Conservation (phyloP, 2,888 invertebrate species). For the Archips crataeganus region DNA sequence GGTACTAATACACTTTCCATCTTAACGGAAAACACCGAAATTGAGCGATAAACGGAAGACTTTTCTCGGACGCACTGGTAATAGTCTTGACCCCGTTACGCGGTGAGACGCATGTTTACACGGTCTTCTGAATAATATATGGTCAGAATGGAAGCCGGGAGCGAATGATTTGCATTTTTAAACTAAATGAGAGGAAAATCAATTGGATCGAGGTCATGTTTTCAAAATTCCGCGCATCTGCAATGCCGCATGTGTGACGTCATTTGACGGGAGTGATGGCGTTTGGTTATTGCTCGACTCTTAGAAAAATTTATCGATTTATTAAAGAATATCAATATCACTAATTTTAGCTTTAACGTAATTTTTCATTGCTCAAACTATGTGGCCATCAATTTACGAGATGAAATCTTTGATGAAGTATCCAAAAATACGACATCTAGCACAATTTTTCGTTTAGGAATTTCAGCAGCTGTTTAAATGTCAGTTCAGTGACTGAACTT, state of each 20-base stretch:
- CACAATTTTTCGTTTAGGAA: not conserved
- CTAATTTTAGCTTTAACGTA: no score
- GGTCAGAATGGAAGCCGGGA: not conserved
- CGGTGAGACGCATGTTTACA: conserved; percentile 7
- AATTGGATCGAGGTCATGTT: conserved; percentile 47
- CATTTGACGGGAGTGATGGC: conserved; percentile 34
- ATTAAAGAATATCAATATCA: no score
- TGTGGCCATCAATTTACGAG: no score
- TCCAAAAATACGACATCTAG: no score
- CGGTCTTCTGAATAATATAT: conserved; percentile 16
- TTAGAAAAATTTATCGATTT: no score
- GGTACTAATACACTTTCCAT: conserved; percentile 43
- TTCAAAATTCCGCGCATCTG: conserved; percentile 68
- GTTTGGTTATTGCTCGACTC: conserved; percentile 10
- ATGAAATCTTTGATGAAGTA: no score
- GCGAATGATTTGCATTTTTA: conserved; percentile 43
- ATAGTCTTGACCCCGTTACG: not conserved
- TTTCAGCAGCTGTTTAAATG: not conserved
- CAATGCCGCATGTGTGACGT: conserved; percentile 55
- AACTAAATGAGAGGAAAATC: conserved; percentile 47
- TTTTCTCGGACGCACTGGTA: not conserved
- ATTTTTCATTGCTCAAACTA: no score
- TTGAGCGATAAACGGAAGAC: conserved; percentile 10
- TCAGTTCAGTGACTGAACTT: not conserved
- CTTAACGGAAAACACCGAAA: conserved; percentile 12